Conservation (phyloP, 1,140 invertebrate species). For the Bombyx mandarina region DNA sequence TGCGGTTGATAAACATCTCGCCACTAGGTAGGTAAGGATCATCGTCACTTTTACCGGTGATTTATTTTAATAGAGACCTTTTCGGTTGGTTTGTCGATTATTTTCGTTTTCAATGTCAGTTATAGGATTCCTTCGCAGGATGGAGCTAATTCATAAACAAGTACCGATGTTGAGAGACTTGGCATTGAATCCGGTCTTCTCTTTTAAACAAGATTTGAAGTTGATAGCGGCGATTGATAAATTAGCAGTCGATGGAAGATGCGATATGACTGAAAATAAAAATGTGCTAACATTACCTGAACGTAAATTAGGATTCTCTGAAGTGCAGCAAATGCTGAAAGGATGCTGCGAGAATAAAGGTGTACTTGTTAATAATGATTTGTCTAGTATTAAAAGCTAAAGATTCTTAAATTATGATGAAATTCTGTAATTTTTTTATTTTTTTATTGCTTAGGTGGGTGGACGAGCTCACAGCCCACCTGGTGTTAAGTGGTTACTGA, state of each 20-base stretch:
- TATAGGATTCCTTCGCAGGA: constrained; percentile 35
- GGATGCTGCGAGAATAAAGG: not conserved
- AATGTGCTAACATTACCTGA: constrained; percentile 30
- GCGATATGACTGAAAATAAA: constrained; percentile 7
- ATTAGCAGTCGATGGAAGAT: constrained; percentile 14
- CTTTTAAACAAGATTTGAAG: constrained; percentile 44
- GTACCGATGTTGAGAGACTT: constrained; percentile 35
- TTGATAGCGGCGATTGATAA: constrained; percentile 47
- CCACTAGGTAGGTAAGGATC: constrained; percentile 64
- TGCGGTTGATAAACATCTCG: constrained; percentile 69
- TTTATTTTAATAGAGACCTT: constrained; percentile 52
- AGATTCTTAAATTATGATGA: no score
- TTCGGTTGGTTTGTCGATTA: constrained; percentile 55
- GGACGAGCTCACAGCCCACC: no score
- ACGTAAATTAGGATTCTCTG: constrained; percentile 41
- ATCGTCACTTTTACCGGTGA: constrained; percentile 58
- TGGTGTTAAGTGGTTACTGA: no score
- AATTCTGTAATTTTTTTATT: no score
- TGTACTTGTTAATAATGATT: no score
- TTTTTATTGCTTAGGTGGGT: no score
- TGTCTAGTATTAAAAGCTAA: no score
- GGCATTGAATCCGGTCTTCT: constrained; percentile 17
- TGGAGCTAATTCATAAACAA: constrained; percentile 52
- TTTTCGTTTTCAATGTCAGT: constrained; percentile 32
- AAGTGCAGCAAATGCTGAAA: constrained; percentile 46